Conservation (phyloP, 64 coral and sea anemone genomes). For the Orbicella faveolata region DNA sequence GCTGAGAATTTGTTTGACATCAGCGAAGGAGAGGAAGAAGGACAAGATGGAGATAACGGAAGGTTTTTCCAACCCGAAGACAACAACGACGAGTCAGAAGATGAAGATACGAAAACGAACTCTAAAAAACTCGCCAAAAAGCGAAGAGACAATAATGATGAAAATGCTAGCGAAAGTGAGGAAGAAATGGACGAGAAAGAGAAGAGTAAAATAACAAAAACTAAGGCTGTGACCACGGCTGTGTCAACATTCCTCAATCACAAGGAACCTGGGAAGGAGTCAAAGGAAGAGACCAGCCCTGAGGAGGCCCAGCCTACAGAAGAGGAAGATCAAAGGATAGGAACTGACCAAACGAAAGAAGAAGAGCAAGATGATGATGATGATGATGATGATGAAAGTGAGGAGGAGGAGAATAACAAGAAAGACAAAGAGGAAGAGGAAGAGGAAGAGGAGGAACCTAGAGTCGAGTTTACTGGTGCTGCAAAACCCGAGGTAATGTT, state of each 20-base stretch:
- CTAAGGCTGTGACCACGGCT: slow-evolving; percentile 19
- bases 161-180: slow-evolving; percentile 25
- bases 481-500: slow-evolving; percentile 15
- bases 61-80: slow-evolving; percentile 32
- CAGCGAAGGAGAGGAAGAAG: slow-evolving; percentile 48
- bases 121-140: slow-evolving; percentile 3
- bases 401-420: neutral
- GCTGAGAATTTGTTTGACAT: slow-evolving; percentile 68
- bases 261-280: neutral
- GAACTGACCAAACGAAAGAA: neutral
- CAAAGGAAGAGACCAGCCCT: neutral
- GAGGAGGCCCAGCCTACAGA: neutral
- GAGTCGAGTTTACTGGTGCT: slow-evolving; percentile 47
- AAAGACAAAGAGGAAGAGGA: neutral
- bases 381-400: neutral
- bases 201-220: slow-evolving; percentile 2
- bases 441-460: slow-evolving; percentile 42
- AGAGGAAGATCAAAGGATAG: neutral
- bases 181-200: neutral
- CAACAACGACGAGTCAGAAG: neutral
- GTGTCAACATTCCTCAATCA: slow-evolving; percentile 34
- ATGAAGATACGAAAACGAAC: neutral
- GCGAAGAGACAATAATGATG: neutral
- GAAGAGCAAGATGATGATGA: neutral
- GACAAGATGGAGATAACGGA: slow-evolving; percentile 11